Percentiles rank a stretch among this genome's conserved stretches.
phyloP scores from a whole-genome alignment of 2,888 invertebrate species.

The Dynastes grantii region DNA sequence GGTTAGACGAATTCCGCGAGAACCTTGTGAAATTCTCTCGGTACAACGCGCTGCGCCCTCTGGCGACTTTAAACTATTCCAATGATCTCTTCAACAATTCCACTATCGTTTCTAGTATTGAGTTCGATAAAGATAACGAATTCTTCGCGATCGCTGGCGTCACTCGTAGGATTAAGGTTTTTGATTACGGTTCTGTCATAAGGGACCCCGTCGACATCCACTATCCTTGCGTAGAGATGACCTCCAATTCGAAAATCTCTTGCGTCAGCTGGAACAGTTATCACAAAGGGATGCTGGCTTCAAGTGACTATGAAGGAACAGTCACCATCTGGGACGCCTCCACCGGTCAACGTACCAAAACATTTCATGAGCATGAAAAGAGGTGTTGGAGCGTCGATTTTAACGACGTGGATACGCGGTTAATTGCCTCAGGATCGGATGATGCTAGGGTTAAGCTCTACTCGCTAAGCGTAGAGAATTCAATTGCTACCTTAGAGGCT shows the following conservation, averaged over 20 bases:
- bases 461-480: slow-evolving; percentile 90
- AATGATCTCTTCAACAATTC: slow-evolving; percentile 91
- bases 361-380: slow-evolving; percentile 93
- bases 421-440: slow-evolving; percentile 94
- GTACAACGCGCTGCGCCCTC: slow-evolving; percentile 83
- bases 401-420: slow-evolving; percentile 89
- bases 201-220: slow-evolving; percentile 91
- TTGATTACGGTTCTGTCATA: slow-evolving; percentile 90
- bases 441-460: slow-evolving; percentile 95
- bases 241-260: slow-evolving; percentile 93
- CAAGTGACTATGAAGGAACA: slow-evolving; percentile 95
- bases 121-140: slow-evolving; percentile 97
- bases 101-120: slow-evolving; percentile 92
- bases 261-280: slow-evolving; percentile 96
- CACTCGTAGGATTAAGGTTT: slow-evolving; percentile 94
- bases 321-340: slow-evolving; percentile 94
- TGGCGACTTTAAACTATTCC: slow-evolving; percentile 92
- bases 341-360: slow-evolving; percentile 82
- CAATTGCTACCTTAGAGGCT: slow-evolving; percentile 90
- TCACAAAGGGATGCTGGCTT: slow-evolving; percentile 84
- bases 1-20: slow-evolving; percentile 85
- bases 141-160: slow-evolving; percentile 97
- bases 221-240: slow-evolving; percentile 93
- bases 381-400: slow-evolving; percentile 97
- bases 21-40: slow-evolving; percentile 90